phyloP scores from a whole-genome alignment of 2,113 vertebrate species.

The Xiphorhynchus elegans region DNA sequence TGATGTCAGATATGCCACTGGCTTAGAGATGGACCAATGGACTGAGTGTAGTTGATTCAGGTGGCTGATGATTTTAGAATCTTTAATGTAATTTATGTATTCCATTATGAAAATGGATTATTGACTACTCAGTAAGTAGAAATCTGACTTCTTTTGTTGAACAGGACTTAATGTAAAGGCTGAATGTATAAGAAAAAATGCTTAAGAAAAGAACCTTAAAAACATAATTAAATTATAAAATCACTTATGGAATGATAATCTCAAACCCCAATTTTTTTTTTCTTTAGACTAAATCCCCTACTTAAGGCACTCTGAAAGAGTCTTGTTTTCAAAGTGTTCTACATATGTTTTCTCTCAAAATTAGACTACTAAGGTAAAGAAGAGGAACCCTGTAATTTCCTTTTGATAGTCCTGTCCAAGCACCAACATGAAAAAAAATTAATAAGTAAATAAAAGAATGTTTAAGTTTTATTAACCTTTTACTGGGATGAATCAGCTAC shows the following conservation, averaged over 20 bases:
- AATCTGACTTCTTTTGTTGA: background rate
- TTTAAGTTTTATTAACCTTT: background rate
- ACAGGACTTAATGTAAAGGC: background rate
- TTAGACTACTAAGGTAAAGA: background rate
- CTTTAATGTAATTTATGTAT: constrained; percentile 38
- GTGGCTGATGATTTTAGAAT: background rate
- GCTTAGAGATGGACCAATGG: background rate
- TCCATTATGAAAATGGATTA: constrained; percentile 56
- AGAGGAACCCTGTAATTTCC: background rate
- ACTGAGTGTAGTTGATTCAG: background rate
- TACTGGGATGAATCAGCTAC: background rate
- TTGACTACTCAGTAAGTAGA: constrained; percentile 34
- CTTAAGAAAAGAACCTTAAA: background rate
- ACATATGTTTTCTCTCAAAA: background rate
- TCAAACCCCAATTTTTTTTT: background rate
- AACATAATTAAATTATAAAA: constrained; percentile 5
- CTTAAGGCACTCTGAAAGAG: background rate
- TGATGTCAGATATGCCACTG: background rate
- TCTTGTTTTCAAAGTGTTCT: background rate
- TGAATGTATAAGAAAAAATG: background rate
- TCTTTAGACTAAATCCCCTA: background rate
- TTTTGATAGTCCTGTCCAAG: background rate
- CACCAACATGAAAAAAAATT: background rate
- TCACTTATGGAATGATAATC: background rate
- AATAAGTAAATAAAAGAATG: background rate